These are phyloP conservation scores for Sebastiscus tertius DNA, from an alignment of 2,797 vertebrate species.

Conservation along the genomic window DNA sequence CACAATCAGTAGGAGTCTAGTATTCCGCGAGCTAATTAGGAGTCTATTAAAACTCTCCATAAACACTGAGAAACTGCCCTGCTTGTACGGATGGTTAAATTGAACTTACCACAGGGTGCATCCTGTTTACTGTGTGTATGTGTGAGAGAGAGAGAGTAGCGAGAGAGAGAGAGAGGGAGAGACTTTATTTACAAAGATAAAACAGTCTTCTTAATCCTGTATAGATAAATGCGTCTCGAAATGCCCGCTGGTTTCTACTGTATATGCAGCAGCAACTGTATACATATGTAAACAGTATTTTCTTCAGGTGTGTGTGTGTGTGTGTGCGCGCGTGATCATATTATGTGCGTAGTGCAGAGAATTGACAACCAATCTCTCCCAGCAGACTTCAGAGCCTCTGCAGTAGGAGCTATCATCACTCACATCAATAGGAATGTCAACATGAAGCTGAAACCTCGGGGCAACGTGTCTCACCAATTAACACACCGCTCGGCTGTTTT, in stretches of 20 bases:
- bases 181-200: neutral
- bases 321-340: neutral
- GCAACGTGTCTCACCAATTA: slow-evolving; percentile 31
- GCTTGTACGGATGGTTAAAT: neutral
- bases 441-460: slow-evolving; percentile 22
- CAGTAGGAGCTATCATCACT: slow-evolving; percentile 13
- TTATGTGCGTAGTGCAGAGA: neutral
- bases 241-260: neutral
- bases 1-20: neutral
- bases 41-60: slow-evolving; percentile 16
- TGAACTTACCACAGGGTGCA: neutral
- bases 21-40: neutral
- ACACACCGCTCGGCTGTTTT: neutral
- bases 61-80: neutral
- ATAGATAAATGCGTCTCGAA: neutral
- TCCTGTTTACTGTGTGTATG: neutral
- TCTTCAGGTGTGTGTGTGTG: neutral
- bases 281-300: neutral
- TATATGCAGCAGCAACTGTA: neutral
- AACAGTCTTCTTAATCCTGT: neutral
- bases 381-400: slow-evolving; percentile 26
- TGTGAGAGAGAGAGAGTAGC: too few species aligned
- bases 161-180: neutral
- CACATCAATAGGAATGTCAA: slow-evolving; percentile 25
- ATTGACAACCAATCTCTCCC: neutral